Evolutionary conservation across 2,113 vertebrate genomes (phyloP), one percentile per base, ranked within the genome.

Genomic region (Pseudois nayaur): DNA sequence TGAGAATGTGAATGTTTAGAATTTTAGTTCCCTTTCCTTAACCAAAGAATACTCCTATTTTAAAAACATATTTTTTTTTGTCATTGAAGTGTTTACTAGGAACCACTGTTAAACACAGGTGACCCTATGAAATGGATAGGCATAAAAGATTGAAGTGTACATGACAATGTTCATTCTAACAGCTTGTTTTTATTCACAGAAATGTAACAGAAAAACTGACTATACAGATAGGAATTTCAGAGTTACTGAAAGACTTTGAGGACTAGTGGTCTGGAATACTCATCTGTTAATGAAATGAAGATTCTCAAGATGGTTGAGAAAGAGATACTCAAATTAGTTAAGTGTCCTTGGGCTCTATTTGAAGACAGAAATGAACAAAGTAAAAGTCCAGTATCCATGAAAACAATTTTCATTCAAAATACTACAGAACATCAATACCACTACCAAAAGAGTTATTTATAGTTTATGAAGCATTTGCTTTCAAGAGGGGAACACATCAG

Each of bases 1-100:
- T 93, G 67, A 78, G 85, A 96, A 97, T 94, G 84, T 78, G 96
- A 98, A 97, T 74, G 48, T 45, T 83, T 57, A 96, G 87, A 97
- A 50, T 13, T 67, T 60, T 88, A 76, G 64, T 91, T 92, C 4
- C 7, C 9, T 50, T 96, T 31, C 13, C 13, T 71, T 76, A 45
- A 48, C 64, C 52, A 36, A 76, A 74, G 57, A 14, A 0, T 57
- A 87, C 57, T 98, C 50, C 40, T 92, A 31, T 3, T 91, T 85
- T 82, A 8, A 48, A 86, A 74, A 27, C 14, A 64, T 11, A 11
- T 8, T 31, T 78, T 45, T 48, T 79, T 96, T 97, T 96, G 31
- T 97, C 71, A 93, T 67, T 95, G 12, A 21, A 52, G 31, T 92
- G 19, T 31, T 88, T 84, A 40, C 6, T 25, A 48, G n/a, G 4